These are phyloP conservation scores for Haemorhous mexicanus DNA, from an alignment of 2,113 vertebrate species.

Conservation along the genomic window DNA sequence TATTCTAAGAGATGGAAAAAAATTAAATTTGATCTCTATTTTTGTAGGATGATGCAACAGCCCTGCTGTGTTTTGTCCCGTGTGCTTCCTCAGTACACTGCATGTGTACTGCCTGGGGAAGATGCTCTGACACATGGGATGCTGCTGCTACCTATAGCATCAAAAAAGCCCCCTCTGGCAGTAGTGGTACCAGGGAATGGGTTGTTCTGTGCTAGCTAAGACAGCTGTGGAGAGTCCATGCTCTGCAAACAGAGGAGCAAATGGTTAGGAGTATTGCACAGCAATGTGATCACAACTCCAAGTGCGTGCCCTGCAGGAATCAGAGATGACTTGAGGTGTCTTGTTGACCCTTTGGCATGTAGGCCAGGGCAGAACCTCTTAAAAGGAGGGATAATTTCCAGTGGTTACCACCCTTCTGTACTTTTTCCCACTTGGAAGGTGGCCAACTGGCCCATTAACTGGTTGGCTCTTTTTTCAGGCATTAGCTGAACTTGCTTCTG, in stretches of 20 bases:
- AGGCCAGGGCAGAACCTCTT: not conserved
- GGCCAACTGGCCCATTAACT: not conserved
- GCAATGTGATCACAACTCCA: not conserved
- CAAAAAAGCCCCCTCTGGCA: not conserved
- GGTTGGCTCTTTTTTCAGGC: not conserved
- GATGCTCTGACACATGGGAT: not conserved
- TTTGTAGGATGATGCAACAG: not conserved
- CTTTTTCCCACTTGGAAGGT: not conserved
- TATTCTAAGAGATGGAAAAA: not conserved
- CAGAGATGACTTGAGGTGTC: not conserved
- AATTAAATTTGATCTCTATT: not conserved
- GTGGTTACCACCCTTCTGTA: not conserved
- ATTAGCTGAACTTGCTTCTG: not conserved
- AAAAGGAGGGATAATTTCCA: not conserved
- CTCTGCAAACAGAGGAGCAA: not conserved
- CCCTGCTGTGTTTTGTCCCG: not conserved
- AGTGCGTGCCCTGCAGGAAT: not conserved
- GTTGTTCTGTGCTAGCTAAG: not conserved
- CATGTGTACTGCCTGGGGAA: not conserved
- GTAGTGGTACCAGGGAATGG: not conserved
- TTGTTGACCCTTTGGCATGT: not conserved
- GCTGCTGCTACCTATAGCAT: not conserved
- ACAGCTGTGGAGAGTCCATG: not conserved
- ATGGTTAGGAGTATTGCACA: not conserved
- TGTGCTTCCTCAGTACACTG: not conserved